Evolutionary conservation across 2,113 vertebrate genomes (phyloP), one percentile per base, ranked within the genome.

Genomic region (Microtus montanus): DNA sequence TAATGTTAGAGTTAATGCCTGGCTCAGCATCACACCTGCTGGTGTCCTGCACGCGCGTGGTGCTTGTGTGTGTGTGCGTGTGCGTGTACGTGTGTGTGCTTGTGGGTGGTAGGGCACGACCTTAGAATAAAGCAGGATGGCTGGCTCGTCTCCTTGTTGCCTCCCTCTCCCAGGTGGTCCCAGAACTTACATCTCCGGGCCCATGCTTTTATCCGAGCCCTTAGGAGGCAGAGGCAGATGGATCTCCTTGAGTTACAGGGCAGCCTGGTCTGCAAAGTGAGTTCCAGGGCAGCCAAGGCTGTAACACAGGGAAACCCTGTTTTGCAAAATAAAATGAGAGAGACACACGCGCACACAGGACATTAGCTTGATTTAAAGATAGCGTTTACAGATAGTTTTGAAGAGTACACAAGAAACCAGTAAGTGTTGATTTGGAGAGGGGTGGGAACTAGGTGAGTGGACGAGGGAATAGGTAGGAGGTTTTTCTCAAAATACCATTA

Each of bases 291-390:
- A 71, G 17, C 68, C 35, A 71, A 71, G 35, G 68, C 68, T 71
- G 35, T 71, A 19, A 71, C 68, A 71, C 68, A 71, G 68, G 20
- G 68, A 71, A 71, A n/a, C 7, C 35, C 17, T 74, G 71, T 74
- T 41, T 73, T 2, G n/a, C 20, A 73, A 73, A 73, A 73, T n/a
- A n/a, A 38, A 38, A 38, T 3, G 7, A 38, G 7, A n/a, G 54
- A 19, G 54, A 58, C 19, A 58, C 58, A 58, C 58, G 1, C 58
- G 13, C 54, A 74, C 70, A 63, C 61, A 63, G 22, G 63, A 54
- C 26, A 66, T 92, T 63, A 94, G 77, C 64, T 91, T 93, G 84
- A 89, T 87, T 90, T 91, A 92, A 94, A 94, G 77, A 88, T 74
- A 86, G 70, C 52, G 92, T 91, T 95, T 89, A 41, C 54, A 12